Evolutionary conservation across 2,888 invertebrate species (phyloP).

Genomic region (Nemoura dubitans): DNA sequence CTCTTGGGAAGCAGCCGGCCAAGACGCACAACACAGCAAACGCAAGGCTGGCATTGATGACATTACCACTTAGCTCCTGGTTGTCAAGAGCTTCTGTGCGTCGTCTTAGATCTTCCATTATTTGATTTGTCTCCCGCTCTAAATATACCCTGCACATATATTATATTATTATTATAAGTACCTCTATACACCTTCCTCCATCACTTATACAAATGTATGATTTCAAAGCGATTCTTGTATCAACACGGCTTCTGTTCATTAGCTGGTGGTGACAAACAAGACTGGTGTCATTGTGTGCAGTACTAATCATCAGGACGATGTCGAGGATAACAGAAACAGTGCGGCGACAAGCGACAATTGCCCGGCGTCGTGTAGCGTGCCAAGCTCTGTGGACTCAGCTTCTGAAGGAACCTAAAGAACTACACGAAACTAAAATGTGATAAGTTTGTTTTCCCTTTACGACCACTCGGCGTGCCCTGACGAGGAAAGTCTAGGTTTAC

Average conservation of each 20-base stretch:
- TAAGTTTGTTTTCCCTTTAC: too few relatives aligned
- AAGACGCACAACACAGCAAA: too few relatives aligned
- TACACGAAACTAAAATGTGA: not conserved
- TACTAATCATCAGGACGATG: not conserved
- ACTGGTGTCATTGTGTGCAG: not conserved
- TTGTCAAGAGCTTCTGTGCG: slow-evolving; percentile 57
- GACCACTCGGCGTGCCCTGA: too few relatives aligned
- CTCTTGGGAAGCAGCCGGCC: too few relatives aligned
- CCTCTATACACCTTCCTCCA: slow-evolving; percentile 17
- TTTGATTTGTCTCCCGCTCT: slow-evolving; percentile 33
- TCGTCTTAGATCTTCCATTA: slow-evolving; percentile 50
- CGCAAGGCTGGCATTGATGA: slow-evolving; percentile 52
- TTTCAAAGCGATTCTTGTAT: slow-evolving; percentile 9
- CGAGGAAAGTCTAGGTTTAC: too few relatives aligned
- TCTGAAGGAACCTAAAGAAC: not conserved
- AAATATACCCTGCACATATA: slow-evolving; percentile 14
- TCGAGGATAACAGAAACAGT: not conserved
- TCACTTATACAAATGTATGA: slow-evolving; percentile 31
- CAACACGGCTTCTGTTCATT: slow-evolving; percentile 33
- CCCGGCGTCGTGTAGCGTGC: not conserved
- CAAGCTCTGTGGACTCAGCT: not conserved
- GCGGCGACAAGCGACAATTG: not conserved
- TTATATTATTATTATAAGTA: slow-evolving; percentile 8
- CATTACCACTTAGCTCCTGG: slow-evolving; percentile 57
- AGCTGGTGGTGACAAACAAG: slow-evolving; percentile 36